Base-by-base conservation (phyloP, 2,797 vertebrate genomes). In the Acanthiza pusilla region DNA sequence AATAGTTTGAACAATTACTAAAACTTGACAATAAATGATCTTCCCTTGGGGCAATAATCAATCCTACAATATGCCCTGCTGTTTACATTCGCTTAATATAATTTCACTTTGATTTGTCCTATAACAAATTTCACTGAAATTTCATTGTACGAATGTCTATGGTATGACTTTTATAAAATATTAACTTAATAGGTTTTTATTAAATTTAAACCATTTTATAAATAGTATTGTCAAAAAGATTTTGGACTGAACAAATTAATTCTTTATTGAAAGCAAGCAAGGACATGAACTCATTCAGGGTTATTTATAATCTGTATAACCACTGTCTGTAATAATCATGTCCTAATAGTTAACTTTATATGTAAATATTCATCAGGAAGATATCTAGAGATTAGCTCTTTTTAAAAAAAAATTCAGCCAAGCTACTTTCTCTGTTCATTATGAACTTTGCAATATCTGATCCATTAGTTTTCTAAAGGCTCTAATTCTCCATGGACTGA, bases 31-130 rank as follows among this genome's bases (percentile, higher is more conserved):
- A 89, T 68, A 89, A 96, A 68, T 92, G 1, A 29, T 84, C n/a
- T 92, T 89, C 50, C 48, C 16, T 81, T 94, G 79, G 38, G 78
- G 12, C 47, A 45, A 75, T 85, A 93, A 91, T 93, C 91, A 93
- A 23, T 96, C 47, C n/a, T 93, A 58, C 51, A 88, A 62, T 62
- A 70, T 0, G 14, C n/a, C 23, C 86, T 61, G 15, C 42, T 92
- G 36, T 91, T 95, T 96, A 85, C 38, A 53, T 73, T 87, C 80
- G 15, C 29, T 82, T 81, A 89, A 78, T 75, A 43, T 66, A 0
- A 92, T 94, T 89, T 93, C 25, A 66, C 68, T 96, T 94, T 93
- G 48, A 80, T 88, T 95, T 96, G 60, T 85, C 54, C 66, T 74
- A 21, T 65, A 70, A 76, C 13, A 88, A 83, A 89, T 83, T 85